Conservation (phyloP, 2,888 invertebrate species). For the Elysia crispata region DNA sequence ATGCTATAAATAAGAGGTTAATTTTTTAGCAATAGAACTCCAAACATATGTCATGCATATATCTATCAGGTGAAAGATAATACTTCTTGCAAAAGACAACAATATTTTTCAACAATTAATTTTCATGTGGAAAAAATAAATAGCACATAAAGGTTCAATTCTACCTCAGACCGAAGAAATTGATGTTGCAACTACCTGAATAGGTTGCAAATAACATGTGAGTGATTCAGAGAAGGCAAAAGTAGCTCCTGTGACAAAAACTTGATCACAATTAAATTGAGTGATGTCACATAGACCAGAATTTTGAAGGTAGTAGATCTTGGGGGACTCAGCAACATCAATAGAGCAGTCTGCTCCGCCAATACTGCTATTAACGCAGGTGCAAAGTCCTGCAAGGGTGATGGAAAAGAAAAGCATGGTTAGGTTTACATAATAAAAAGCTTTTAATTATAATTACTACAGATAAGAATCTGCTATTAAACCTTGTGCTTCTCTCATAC, state of each 20-base stretch:
- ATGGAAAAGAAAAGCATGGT: neutral
- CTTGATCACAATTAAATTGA: slow-evolving; percentile 49
- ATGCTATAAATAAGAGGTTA: no score
- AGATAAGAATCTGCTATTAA: no score
- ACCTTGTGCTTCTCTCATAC: no score
- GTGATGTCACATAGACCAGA: slow-evolving; percentile 58
- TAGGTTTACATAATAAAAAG: no score
- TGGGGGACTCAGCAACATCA: slow-evolving; percentile 45
- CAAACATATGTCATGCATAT: no score
- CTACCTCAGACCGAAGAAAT: neutral
- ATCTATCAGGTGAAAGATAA: no score
- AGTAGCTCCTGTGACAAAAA: slow-evolving; percentile 52
- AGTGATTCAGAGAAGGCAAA: slow-evolving; percentile 54
- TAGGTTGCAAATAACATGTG: slow-evolving; percentile 52
- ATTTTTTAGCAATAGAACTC: no score
- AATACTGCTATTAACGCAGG: slow-evolving; percentile 43
- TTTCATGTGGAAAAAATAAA: no score
- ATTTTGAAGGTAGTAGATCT: slow-evolving; percentile 45
- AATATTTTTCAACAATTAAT: no score
- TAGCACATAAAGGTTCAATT: no score
- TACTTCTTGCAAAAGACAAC: no score
- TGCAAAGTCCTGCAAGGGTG: slow-evolving; percentile 48
- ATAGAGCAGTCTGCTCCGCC: slow-evolving; percentile 55
- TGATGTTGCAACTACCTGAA: slow-evolving; percentile 52
- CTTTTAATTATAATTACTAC: no score